phyloP scores from a whole-genome alignment of 2,113 vertebrate species.

The Proteles cristata region DNA sequence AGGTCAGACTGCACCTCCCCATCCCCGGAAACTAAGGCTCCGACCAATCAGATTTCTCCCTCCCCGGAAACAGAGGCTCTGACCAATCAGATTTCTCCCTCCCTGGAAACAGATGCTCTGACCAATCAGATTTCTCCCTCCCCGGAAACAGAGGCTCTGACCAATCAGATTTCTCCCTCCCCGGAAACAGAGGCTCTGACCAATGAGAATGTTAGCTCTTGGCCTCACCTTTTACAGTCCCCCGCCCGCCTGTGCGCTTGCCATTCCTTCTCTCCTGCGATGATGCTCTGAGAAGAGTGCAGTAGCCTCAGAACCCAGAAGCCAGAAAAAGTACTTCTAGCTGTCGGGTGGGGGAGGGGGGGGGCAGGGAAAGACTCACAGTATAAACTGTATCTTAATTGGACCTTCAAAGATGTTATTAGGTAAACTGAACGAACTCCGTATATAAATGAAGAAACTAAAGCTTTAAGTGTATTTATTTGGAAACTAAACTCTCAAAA shows the following conservation, averaged over 20 bases:
- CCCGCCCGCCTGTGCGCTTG: not conserved
- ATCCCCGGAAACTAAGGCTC: fast-evolving
- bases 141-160: not conserved
- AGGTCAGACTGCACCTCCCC: not conserved
- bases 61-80: not conserved
- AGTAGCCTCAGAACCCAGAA: not conserved
- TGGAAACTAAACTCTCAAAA: slow-evolving; percentile 8
- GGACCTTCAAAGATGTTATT: not conserved
- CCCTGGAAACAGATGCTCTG: not conserved
- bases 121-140: no score
- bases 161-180: no score
- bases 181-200: not conserved
- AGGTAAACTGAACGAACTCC: not conserved
- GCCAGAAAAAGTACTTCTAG: not conserved
- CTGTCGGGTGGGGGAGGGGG: no score
- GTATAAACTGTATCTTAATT: not conserved
- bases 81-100: no score
- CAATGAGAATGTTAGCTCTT: not conserved
- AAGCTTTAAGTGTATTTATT: not conserved
- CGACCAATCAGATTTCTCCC: not conserved
- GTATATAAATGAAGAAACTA: not conserved
- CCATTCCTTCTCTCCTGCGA: not conserved
- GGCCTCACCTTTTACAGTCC: not conserved
- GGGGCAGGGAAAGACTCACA: not conserved
- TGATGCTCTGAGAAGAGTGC: not conserved